Conservation (phyloP, 2,113 vertebrate genomes). For the Periophthalmus modestus region DNA sequence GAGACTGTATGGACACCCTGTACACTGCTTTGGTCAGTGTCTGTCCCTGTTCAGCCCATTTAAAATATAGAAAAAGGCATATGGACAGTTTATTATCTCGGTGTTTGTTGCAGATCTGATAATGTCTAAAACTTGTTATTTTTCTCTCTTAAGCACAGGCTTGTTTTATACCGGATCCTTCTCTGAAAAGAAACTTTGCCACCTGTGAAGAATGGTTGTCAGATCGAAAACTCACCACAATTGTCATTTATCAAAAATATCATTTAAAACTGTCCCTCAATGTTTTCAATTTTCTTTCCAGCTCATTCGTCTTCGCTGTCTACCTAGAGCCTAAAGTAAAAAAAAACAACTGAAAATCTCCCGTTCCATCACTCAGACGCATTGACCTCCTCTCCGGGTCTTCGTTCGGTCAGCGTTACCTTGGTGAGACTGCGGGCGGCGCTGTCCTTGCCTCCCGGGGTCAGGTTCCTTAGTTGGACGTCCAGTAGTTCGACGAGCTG, state of each 20-base stretch:
- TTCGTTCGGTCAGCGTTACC: conserved; percentile 69
- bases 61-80: background rate
- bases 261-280: conserved; percentile 17
- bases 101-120: conserved; percentile 14
- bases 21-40: background rate
- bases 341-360: background rate
- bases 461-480: conserved; percentile 93
- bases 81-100: conserved; percentile 10
- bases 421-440: conserved; percentile 95
- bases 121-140: conserved; percentile 33
- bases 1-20: too few relatives aligned
- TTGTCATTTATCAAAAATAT: conserved; percentile 21
- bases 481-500: conserved; percentile 95
- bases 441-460: conserved; percentile 95
- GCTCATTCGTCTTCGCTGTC: conserved; percentile 8
- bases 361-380: conserved; percentile 11
- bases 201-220: conserved; percentile 20
- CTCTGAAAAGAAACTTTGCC: conserved; percentile 24
- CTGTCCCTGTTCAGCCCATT: background rate
- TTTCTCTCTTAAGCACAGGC: conserved; percentile 37
- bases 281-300: conserved; percentile 9
- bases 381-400: background rate
- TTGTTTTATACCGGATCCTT: conserved; percentile 37
- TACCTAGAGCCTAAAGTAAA: conserved; percentile 1
- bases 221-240: conserved; percentile 24